Percentiles rank a stretch among this genome's conserved stretches.
These are phyloP conservation scores for Gallinago media DNA, from an alignment of 2,113 vertebrate species.

Conservation along the genomic window DNA sequence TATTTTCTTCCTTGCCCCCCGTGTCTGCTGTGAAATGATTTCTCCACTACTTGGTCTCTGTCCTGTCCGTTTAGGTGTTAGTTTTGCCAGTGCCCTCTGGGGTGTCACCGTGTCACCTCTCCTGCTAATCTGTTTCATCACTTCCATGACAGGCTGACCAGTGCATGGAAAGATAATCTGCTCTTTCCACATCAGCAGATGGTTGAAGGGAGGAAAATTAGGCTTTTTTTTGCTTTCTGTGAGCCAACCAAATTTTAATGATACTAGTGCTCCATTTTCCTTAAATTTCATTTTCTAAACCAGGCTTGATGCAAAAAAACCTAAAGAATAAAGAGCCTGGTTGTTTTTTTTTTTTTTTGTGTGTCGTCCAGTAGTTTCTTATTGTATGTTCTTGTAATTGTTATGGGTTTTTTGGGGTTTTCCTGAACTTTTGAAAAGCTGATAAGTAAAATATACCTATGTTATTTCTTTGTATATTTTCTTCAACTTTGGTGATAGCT, in stretches of 20 bases:
- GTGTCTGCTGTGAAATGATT: neutral
- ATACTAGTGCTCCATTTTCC: neutral
- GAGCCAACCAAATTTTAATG: neutral
- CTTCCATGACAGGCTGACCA: neutral
- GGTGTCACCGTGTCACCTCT: neutral
- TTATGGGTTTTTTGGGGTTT: neutral
- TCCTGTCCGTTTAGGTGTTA: neutral
- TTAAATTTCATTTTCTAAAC: neutral
- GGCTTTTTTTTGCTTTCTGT: neutral
- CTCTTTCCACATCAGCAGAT: neutral
- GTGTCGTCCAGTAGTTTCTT: neutral
- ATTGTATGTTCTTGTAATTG: neutral
- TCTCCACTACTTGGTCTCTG: neutral
- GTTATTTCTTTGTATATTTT: neutral
- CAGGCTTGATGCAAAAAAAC: neutral
- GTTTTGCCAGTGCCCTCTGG: neutral
- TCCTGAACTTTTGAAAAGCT: neutral
- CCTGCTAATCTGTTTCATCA: neutral
- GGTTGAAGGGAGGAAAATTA: neutral
- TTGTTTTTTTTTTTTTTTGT: neutral
- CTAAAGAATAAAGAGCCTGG: neutral
- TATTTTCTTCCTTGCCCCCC: neutral
- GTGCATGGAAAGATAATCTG: neutral
- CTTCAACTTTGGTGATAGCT: neutral
- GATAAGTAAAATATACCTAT: neutral